These are phyloP conservation scores for Otocyon megalotis DNA, from an alignment of 2,113 vertebrate genomes.

Conservation along the genomic window DNA sequence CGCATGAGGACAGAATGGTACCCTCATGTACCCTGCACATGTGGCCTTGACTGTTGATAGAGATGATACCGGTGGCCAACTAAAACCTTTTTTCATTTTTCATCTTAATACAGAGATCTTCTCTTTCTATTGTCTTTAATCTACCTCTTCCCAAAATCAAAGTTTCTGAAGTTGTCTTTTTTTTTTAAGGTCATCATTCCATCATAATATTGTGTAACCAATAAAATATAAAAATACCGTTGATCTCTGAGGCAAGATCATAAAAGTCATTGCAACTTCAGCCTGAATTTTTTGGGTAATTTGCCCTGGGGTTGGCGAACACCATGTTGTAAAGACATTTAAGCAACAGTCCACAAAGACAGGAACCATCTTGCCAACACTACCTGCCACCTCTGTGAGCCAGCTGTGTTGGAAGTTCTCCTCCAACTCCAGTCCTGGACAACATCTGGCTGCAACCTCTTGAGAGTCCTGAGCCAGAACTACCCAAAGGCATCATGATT, in stretches of 20 bases:
- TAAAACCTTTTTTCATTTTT: neutral
- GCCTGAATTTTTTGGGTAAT: neutral
- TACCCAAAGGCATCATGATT: neutral
- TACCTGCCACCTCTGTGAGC: neutral
- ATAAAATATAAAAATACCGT: neutral
- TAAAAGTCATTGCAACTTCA: neutral
- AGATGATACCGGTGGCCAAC: rapidly evolving
- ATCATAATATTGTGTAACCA: neutral
- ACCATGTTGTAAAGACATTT: neutral
- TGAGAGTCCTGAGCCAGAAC: neutral
- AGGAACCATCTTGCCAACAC: too few relatives aligned
- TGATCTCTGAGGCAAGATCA: neutral
- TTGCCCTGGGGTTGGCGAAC: neutral
- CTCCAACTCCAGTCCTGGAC: neutral
- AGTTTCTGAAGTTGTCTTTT: neutral
- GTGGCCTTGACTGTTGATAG: neutral
- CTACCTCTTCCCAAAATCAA: neutral
- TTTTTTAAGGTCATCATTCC: neutral
- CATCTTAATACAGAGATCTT: neutral
- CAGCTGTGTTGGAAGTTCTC: neutral
- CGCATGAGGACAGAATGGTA: neutral
- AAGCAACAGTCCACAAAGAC: neutral
- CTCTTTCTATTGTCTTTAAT: neutral
- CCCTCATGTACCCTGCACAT: neutral
- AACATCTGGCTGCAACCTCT: neutral